Evolutionary conservation across 2,113 vertebrate genomes (phyloP), one percentile per base, ranked within the genome.

Genomic region (Onychorhynchus coronatus): DNA sequence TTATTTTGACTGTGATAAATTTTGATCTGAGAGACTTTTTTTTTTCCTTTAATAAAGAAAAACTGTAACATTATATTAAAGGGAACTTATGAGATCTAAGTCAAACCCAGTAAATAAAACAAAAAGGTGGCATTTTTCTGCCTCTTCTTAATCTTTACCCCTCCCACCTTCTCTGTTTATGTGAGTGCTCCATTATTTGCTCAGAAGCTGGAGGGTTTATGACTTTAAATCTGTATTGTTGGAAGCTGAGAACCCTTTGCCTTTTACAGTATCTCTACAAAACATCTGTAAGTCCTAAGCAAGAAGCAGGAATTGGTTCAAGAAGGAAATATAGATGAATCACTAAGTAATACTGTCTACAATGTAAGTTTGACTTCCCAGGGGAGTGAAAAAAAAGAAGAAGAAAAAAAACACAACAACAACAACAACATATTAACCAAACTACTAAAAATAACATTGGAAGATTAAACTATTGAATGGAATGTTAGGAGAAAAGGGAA

Each of bases 1-100:
- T 97, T 97, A 94, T 97, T 97, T 96, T 95, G 18, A 98, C 96
- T 97, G 91, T 98, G 96, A 97, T 97, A 97, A 95, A 98, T 97
- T 97, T 97, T 92, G 35, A 96, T 96, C 37, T 37, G 62, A 82
- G 70, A 80, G 27, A 74, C 30, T 49, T 20, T 84, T 94, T 97
- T 81, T 50, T 95, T 94, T 93, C 77, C 96, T 97, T 92, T 91
- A 28, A 97, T 95, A 12, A 93, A 95, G 81, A 82, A 81, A 77
- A 95, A 76, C 25, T 7, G 88, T 86, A 95, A 89, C 44, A 81
- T 81, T 88, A 49, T 30, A 71, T 95, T 91, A 94, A 96, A 97
- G 14, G 22, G 91, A 95, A 95, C 31, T 83, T 96, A 79, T 20
- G 50, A 95, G 41, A 33, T 91, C 52, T 76, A 63, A 96, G 35